phyloP scores from a whole-genome alignment of 2,113 vertebrate species.

The Haemorhous mexicanus region DNA sequence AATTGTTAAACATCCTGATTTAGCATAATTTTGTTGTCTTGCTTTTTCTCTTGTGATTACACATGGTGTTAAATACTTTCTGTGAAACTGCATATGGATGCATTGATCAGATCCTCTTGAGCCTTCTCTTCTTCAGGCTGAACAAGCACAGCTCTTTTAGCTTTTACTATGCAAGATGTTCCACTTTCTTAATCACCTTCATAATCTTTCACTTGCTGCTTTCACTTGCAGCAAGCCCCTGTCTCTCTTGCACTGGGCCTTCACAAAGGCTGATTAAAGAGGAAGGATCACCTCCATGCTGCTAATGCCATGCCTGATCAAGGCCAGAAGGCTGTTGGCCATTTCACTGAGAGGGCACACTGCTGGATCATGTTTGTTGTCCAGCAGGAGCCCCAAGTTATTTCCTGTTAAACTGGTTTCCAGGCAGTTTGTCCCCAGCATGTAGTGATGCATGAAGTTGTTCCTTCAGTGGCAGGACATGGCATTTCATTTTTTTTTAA shows the following conservation, averaged over 20 bases:
- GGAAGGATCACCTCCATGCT: neutral
- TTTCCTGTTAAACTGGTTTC: neutral
- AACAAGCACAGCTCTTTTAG: neutral
- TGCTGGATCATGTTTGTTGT: rapidly evolving
- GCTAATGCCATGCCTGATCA: neutral
- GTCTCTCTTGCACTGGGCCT: neutral
- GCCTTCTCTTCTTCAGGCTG: neutral
- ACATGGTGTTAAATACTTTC: neutral
- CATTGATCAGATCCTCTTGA: neutral
- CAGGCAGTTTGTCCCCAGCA: neutral
- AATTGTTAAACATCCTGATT: neutral
- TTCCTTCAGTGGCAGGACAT: neutral
- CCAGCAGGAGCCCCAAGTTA: neutral
- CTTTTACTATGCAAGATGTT: neutral
- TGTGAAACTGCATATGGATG: neutral
- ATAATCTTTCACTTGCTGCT: neutral
- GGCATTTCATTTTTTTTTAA: neutral
- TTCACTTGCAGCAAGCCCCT: neutral
- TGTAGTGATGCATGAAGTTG: neutral
- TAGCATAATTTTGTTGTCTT: neutral
- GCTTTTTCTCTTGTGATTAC: neutral
- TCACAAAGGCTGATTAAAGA: neutral
- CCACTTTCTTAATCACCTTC: neutral
- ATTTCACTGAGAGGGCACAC: neutral
- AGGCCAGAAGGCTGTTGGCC: neutral